These are phyloP conservation scores for Bradypodion pumilum DNA, from an alignment of 2,797 vertebrate genomes.

Conservation along the genomic window DNA sequence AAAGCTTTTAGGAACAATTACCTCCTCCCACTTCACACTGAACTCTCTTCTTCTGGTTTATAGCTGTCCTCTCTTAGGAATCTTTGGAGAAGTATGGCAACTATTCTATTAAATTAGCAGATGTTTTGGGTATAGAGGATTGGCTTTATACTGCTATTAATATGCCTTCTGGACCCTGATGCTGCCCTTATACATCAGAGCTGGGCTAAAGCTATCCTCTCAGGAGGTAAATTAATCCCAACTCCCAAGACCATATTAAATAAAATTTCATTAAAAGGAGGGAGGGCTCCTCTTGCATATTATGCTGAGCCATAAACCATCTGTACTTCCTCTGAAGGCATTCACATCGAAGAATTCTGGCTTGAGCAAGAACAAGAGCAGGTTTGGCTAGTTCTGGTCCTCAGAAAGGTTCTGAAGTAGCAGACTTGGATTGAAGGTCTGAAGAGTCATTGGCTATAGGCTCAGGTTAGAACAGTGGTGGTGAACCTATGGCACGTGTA, in stretches of 20 bases:
- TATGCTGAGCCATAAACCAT: conserved; percentile 69
- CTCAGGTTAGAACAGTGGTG: not conserved
- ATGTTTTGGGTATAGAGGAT: conserved; percentile 69
- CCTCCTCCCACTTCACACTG: conserved; percentile 13
- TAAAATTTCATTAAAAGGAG: conserved; percentile 82
- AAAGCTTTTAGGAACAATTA: not conserved
- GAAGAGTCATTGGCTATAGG: not conserved
- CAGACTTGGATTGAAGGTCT: not conserved
- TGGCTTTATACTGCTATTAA: conserved; percentile 68
- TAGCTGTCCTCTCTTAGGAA: conserved; percentile 49
- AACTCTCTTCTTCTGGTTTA: conserved; percentile 60
- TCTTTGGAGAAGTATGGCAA: conserved; percentile 56
- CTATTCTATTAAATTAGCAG: conserved; percentile 76
- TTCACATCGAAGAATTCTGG: conserved; percentile 54
- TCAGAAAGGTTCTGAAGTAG: not conserved
- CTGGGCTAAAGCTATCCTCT: conserved; percentile 64
- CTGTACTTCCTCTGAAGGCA: conserved; percentile 66
- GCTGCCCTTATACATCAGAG: conserved; percentile 49
- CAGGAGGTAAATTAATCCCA: conserved; percentile 76
- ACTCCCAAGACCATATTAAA: conserved; percentile 78
- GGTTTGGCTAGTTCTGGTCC: not conserved
- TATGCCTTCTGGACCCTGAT: conserved; percentile 66
- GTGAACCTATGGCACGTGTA: too few relatives aligned
- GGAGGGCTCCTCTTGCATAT: conserved; percentile 70
- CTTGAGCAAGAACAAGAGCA: not conserved